These are phyloP conservation scores for Serripes groenlandicus DNA, from an alignment of 2,888 invertebrate genomes.

Conservation along the genomic window DNA sequence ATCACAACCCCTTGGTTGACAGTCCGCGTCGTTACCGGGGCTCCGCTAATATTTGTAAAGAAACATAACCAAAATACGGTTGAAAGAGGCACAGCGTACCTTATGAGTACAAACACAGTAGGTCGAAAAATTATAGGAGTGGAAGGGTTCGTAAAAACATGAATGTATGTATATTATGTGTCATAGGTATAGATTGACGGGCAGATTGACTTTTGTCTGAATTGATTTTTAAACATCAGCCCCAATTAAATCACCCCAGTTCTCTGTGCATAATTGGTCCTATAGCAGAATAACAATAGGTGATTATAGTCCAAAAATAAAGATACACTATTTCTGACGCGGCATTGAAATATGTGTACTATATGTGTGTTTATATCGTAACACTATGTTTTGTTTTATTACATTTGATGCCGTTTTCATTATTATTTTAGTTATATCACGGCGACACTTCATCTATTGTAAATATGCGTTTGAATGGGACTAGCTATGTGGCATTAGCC, in stretches of 20 bases:
- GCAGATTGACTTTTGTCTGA: no score
- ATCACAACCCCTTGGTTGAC: no score
- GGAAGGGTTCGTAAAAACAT: no score
- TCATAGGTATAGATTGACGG: no score
- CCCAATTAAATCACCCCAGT: constrained; percentile 8
- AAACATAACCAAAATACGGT: no score
- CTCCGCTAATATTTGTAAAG: no score
- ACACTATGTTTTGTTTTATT: not conserved
- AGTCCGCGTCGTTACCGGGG: no score
- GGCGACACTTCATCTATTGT: not conserved
- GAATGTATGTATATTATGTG: no score
- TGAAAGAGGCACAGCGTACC: no score
- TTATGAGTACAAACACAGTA: no score
- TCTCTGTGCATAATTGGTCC: constrained; percentile 9
- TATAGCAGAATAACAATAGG: constrained; percentile 19
- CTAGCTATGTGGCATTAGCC: not conserved
- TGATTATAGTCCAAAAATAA: constrained; percentile 20
- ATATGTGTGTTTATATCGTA: not conserved
- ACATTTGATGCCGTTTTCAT: not conserved
- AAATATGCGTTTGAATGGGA: not conserved
- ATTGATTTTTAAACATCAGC: no score
- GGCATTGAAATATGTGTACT: not conserved
- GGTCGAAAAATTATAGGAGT: no score
- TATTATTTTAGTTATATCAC: not conserved
- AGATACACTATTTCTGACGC: not conserved